Evolutionary conservation across 2,797 vertebrate genomes (phyloP).

Genomic region (Yasuhikotakia modesta): DNA sequence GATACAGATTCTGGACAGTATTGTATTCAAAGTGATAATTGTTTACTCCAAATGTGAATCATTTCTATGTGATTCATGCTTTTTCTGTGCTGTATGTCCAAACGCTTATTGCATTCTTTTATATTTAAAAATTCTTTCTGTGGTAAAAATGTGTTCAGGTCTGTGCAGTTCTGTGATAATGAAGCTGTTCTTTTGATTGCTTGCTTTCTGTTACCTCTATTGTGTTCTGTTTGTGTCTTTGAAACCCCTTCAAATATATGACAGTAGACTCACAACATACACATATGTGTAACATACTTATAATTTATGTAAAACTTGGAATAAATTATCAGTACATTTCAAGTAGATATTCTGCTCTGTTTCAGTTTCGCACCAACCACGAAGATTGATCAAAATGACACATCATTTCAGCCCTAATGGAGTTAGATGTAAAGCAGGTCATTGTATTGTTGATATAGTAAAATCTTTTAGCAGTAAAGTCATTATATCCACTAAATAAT

Average conservation of each 20-base stretch:
- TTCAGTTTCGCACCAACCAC: slow-evolving; percentile 39
- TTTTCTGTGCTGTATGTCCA: slow-evolving; percentile 46
- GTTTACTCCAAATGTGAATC: slow-evolving; percentile 67
- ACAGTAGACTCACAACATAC: slow-evolving; percentile 59
- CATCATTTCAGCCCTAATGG: too few relatives aligned
- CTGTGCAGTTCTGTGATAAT: slow-evolving; percentile 70
- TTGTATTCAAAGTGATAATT: slow-evolving; percentile 81
- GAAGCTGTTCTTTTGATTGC: slow-evolving; percentile 60
- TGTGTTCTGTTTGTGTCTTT: slow-evolving; percentile 50
- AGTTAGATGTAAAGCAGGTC: too few relatives aligned
- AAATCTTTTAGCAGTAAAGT: too few relatives aligned
- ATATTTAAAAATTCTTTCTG: slow-evolving; percentile 55
- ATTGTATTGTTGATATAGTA: neutral
- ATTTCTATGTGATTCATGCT: slow-evolving; percentile 62
- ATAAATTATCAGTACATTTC: slow-evolving; percentile 77
- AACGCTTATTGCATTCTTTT: slow-evolving; percentile 35
- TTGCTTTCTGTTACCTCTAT: slow-evolving; percentile 43
- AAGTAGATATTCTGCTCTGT: slow-evolving; percentile 72
- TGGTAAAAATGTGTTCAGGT: slow-evolving; percentile 43
- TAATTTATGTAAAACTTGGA: slow-evolving; percentile 76
- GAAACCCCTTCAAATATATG: slow-evolving; percentile 49
- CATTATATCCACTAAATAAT: neutral
- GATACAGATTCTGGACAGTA: slow-evolving; percentile 83
- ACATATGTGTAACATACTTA: slow-evolving; percentile 74
- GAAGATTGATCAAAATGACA: neutral